phyloP scores from a whole-genome alignment of 1,140 invertebrate genomes.

The Drosophila murphyi region DNA sequence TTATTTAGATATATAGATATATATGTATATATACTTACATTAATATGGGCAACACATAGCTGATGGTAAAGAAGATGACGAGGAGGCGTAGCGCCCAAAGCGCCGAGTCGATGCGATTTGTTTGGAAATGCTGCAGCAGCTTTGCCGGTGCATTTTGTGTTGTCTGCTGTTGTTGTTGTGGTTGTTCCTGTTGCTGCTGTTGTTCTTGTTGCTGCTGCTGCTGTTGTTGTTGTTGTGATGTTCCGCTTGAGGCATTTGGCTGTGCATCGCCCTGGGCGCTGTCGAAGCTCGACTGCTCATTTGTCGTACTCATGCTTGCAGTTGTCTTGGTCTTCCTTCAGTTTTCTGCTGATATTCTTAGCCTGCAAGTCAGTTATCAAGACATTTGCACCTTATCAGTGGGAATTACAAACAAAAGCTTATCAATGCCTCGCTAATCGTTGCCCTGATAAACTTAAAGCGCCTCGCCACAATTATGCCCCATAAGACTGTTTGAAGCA shows the following conservation, averaged over 20 bases:
- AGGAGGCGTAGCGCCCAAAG: conserved; percentile 93
- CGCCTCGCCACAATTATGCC: neutral
- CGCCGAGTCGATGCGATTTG: conserved; percentile 93
- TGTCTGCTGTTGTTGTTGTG: conserved; percentile 29
- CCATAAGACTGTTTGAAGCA: neutral
- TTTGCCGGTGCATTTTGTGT: conserved; percentile 86
- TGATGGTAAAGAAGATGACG: conserved; percentile 92
- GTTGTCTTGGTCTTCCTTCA: conserved; percentile 24
- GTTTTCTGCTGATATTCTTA: conserved; percentile 18
- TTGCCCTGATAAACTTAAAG: conserved; percentile 5
- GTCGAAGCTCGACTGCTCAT: conserved; percentile 53
- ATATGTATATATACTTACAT: conserved; percentile 86
- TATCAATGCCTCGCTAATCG: conserved; percentile 18
- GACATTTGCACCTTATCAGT: conserved; percentile 38
- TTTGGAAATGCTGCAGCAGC: conserved; percentile 89
- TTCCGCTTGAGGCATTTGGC: conserved; percentile 19
- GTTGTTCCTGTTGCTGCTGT: conserved; percentile 44
- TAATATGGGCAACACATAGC: conserved; percentile 94
- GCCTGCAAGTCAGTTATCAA: conserved; percentile 34
- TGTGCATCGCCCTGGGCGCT: conserved; percentile 46
- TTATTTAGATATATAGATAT: too few relatives aligned
- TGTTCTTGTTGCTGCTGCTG: conserved; percentile 45
- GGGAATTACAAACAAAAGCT: conserved; percentile 12
- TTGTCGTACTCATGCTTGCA: conserved; percentile 61
- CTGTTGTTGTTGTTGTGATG: conserved; percentile 50